Percentiles rank a stretch among this genome's conserved stretches.
These are phyloP conservation scores for Muraenolepis orangiensis DNA, from an alignment of 2,797 vertebrate genomes.

Conservation along the genomic window DNA sequence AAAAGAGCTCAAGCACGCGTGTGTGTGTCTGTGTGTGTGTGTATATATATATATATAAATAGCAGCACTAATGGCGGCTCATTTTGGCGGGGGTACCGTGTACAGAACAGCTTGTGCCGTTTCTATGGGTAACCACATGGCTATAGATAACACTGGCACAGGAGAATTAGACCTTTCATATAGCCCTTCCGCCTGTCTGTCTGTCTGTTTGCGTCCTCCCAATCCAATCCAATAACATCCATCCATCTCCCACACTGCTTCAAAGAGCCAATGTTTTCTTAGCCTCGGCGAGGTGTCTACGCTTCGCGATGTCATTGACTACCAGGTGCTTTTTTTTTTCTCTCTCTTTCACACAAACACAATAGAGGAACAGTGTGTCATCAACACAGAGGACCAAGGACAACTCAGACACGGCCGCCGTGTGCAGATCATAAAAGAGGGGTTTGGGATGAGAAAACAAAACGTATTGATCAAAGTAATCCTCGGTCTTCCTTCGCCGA, in stretches of 20 bases:
- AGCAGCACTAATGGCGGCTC: neutral
- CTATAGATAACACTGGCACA: neutral
- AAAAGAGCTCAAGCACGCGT: neutral
- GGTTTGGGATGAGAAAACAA: neutral
- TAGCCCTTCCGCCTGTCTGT: neutral
- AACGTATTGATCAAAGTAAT: neutral
- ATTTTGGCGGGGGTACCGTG: neutral
- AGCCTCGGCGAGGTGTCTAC: neutral
- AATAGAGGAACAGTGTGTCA: neutral
- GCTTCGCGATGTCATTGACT: neutral
- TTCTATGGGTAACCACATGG: neutral
- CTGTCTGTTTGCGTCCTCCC: too few relatives aligned
- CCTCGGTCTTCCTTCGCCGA: neutral
- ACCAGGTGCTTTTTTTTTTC: neutral
- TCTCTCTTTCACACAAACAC: neutral
- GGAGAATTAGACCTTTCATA: neutral
- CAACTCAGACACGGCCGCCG: neutral
- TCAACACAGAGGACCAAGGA: neutral
- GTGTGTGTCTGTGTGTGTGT: too few relatives aligned
- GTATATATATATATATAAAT: too few relatives aligned
- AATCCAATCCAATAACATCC: neutral
- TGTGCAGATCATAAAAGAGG: neutral
- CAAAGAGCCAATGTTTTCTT: neutral
- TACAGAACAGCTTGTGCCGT: slow-evolving; percentile 1
- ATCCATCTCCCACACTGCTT: neutral